Base-by-base conservation (phyloP, 2,888 invertebrate species). In the Pogonocherus hispidulus region DNA sequence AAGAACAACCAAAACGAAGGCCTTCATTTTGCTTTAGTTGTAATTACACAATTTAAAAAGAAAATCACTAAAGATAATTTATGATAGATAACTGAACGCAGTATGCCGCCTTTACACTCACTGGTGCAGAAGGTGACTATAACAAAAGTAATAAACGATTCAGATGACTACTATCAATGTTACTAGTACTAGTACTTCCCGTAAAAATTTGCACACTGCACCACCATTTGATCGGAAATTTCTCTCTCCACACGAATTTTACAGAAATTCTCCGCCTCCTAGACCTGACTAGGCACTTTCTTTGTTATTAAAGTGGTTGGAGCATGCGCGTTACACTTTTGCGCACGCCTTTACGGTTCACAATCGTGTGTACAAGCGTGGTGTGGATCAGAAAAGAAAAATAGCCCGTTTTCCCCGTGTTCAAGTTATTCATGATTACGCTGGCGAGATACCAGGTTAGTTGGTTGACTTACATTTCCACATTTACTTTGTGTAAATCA, bases 91-190 rank as follows among this genome's bases (percentile, higher is more conserved):
- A 60, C 54, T 20, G 69, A 69, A 69, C 68, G 52, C 60, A 76
- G 81, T 81, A 2, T 1, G n/a, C 87, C 87, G 90, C 94, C 94
- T 94, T 94, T 94, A 94, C 93, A 93, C 94, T 87, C 94, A 94
- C 94, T 94, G 94, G 94, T 88, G 92, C 89, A 94, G 94, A 94
- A 94, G 94, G 93, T 91, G 69, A 89, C 89, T 82, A 81, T 76
- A 68, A 73, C 68, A 78, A 77, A 73, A 72, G 68, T 70, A 71
- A 64, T 60, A 73, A n/a, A 73, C 75, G 69, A 72, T 71, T 71
- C 59, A n/a, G n/a, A n/a, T n/a, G n/a, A n/a, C n/a, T 52, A 14
- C 41, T 19, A 49, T 63, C 57, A 63, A 63, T 46, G 56, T 52
- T 41, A 5, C 14, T 41, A 41, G 11, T n/a, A n/a, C 41, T 4